Evolutionary conservation across 1,140 invertebrate genomes (phyloP).

Genomic region (Batillaria attramentaria): DNA sequence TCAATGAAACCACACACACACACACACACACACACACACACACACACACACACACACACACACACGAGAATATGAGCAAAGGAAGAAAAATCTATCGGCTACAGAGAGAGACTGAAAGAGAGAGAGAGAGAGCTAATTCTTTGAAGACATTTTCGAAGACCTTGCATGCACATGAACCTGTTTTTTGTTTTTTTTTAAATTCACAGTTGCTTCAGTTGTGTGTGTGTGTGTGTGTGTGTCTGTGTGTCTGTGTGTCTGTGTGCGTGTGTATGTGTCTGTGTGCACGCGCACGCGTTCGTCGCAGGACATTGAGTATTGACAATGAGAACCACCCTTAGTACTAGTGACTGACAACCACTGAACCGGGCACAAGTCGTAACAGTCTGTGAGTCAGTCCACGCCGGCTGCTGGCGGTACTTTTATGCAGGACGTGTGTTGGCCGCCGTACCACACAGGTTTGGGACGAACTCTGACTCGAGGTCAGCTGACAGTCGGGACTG

Average conservation of each 20-base stretch:
- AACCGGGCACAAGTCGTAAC: neutral
- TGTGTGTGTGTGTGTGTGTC: neutral
- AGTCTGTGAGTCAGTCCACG: too few species aligned
- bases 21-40: constrained; percentile 23
- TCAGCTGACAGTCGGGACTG: too few species aligned
- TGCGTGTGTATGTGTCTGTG: too few species aligned
- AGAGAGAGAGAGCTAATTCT: neutral
- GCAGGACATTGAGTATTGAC: neutral
- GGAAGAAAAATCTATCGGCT: neutral
- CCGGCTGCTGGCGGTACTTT: too few species aligned
- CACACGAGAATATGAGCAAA: neutral
- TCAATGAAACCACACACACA: constrained; percentile 9
- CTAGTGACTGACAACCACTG: neutral
- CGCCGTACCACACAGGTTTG: too few species aligned
- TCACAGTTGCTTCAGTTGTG: neutral
- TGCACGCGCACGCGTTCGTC: neutral
- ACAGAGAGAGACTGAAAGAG: neutral
- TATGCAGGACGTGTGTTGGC: too few species aligned
- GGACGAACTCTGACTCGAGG: too few species aligned
- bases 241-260: neutral
- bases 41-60: neutral
- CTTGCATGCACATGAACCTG: neutral
- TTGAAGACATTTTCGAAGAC: neutral
- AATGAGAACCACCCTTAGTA: neutral
- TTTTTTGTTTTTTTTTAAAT: neutral